Conservation (phyloP, 2,113 vertebrate species). For the Oreotrochilus melanogaster region DNA sequence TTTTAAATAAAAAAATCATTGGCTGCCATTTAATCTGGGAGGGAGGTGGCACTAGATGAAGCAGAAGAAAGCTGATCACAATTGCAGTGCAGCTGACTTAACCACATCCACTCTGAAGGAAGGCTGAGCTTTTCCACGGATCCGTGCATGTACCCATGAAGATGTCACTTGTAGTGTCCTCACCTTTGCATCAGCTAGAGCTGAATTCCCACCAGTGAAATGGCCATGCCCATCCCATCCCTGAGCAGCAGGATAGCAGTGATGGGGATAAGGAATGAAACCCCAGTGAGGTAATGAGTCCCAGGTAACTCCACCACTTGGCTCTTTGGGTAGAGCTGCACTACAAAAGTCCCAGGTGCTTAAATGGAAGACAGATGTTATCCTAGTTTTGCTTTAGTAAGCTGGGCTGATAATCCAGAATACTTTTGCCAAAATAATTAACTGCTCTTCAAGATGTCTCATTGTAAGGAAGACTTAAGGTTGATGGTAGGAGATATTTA, state of each 20-base stretch:
- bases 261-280: not conserved
- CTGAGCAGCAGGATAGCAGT: not conserved
- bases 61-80: not conserved
- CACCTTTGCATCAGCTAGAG: not conserved
- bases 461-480: not conserved
- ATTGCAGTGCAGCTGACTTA: not conserved
- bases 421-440: not conserved
- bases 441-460: not conserved
- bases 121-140: not conserved
- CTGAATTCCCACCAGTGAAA: not conserved
- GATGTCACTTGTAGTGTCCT: not conserved
- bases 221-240: not conserved
- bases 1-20: not conserved
- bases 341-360: not conserved
- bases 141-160: not conserved
- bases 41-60: not conserved
- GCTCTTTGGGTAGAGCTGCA: not conserved
- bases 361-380: not conserved
- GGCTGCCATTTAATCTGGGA: not conserved
- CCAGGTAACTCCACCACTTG: not conserved
- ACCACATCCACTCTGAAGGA: not conserved
- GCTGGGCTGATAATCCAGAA: not conserved
- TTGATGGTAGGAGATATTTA: not conserved
- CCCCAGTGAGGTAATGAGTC: fast-evolving
- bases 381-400: not conserved